phyloP scores from a whole-genome alignment of 2,113 vertebrate species.

The Passer montanus region DNA sequence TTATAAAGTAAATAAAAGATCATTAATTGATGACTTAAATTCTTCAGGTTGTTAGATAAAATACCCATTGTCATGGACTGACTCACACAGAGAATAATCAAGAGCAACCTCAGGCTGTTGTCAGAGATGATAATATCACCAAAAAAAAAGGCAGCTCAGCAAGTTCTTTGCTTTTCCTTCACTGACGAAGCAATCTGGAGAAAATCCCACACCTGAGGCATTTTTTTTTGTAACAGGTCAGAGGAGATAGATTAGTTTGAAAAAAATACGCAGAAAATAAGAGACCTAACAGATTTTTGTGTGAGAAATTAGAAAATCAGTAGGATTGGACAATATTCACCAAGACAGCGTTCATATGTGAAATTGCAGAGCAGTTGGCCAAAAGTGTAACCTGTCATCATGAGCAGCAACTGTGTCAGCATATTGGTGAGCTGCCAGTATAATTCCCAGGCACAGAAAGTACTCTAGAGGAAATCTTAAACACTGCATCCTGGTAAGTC shows the following conservation, averaged over 20 bases:
- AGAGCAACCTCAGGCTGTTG: background rate
- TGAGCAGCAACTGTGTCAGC: background rate
- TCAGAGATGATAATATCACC: background rate
- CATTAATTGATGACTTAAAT: background rate
- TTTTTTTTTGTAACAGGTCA: background rate
- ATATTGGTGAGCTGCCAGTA: background rate
- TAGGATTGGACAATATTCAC: background rate
- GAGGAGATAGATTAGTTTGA: background rate
- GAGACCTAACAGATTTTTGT: background rate
- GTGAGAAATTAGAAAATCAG: background rate
- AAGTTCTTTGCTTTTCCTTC: background rate
- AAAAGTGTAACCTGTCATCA: background rate
- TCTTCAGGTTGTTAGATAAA: background rate
- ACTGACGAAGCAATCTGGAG: background rate
- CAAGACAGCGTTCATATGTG: background rate
- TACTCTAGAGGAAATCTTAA: background rate
- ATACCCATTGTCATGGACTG: background rate
- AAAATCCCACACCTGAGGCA: background rate
- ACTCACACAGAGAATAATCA: background rate
- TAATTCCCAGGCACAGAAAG: background rate
- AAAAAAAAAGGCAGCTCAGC: background rate
- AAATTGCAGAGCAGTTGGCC: background rate
- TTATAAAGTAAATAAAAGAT: background rate
- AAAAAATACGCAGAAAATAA: background rate
- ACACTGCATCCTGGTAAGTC: background rate